Base-by-base conservation (phyloP, 53 echinoderm and acorn worm genomes). In the Arbacia lixula region DNA sequence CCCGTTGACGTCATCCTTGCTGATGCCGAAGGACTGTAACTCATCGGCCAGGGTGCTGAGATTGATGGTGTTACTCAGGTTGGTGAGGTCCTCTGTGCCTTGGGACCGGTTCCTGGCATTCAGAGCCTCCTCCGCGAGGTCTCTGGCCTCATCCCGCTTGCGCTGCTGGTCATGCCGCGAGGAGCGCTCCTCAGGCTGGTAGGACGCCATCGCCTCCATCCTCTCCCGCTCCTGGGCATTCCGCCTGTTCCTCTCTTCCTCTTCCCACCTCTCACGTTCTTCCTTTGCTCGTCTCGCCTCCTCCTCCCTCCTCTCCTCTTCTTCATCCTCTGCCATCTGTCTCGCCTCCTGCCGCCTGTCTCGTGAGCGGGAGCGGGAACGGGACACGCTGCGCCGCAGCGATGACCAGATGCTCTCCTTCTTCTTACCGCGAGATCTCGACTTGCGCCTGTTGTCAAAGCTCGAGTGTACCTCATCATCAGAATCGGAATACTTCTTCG, bases 331-430 rank as follows among this genome's bases (percentile, higher is more conserved):
- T 53, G 79, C 67, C 1, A 41, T 36, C 28, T 86, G 83, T 51
- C 68, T 85, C 3, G 83, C 83, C 62, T 92, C 92, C 17, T 87
- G 84, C 34, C 87, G 51, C 19, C 92, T 75, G 76, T 90, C 92
- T 10, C 88, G 87, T 17, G 90, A 92, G 4, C 84, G 42, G 27
- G 92, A 92, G 33, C 90, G 83, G 25, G 88, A 86, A 25, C 79
- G 58, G 39, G 79, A 78, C 60, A 78, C 60, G 76, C 76, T 76
- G 40, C 79, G 79, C n/a, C 76, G 34, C 11, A 78, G 60, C 12
- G 79, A 78, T 11, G 79, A 57, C 79, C 79, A 78, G 60, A 78
- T 78, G 60, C 60, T 78, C 58, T 78, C 79, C 60, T 60, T 60
- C 60, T 60, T 78, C 84, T 87, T 91, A 64, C 63, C 68, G 58